These are phyloP conservation scores for Speoplatyrhinus poulsoni DNA, from an alignment of 2,113 vertebrate species.

Conservation along the genomic window DNA sequence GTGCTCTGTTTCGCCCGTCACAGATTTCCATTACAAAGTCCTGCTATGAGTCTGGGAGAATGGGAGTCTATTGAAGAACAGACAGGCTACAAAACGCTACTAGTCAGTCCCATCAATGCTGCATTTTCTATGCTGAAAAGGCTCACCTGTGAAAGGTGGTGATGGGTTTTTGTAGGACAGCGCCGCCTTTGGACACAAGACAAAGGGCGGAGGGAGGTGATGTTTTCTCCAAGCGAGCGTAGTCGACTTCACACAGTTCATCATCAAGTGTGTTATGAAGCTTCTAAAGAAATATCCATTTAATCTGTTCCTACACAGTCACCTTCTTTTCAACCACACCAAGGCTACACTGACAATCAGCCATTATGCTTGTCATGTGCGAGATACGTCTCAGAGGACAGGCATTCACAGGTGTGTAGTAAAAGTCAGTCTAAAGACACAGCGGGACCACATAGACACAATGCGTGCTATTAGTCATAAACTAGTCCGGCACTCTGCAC, in stretches of 20 bases:
- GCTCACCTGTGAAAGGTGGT: slow-evolving; percentile 60
- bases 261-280: slow-evolving; percentile 45
- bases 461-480: background rate
- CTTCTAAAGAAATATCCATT: slow-evolving; percentile 43
- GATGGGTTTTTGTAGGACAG: slow-evolving; percentile 59
- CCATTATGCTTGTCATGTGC: slow-evolving; percentile 28
- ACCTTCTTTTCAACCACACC: slow-evolving; percentile 32
- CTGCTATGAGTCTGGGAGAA: slow-evolving; percentile 66
- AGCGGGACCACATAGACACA: background rate
- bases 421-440: slow-evolving; percentile 5
- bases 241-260: slow-evolving; percentile 56
- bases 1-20: slow-evolving; percentile 64
- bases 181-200: slow-evolving; percentile 48
- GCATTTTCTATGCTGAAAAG: slow-evolving; percentile 58
- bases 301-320: slow-evolving; percentile 45
- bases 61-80: slow-evolving; percentile 57
- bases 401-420: slow-evolving; percentile 30
- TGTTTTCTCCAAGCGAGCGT: slow-evolving; percentile 14
- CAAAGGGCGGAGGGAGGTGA: slow-evolving; percentile 55
- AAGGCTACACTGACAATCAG: slow-evolving; percentile 27
- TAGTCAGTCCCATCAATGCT: slow-evolving; percentile 66
- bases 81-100: slow-evolving; percentile 68
- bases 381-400: slow-evolving; percentile 12
- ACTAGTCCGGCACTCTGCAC: background rate
- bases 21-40: slow-evolving; percentile 77